Evolutionary conservation across 2,797 vertebrate genomes (phyloP), one percentile per base, ranked within the genome.

Genomic region (Saguinus oedipus): DNA sequence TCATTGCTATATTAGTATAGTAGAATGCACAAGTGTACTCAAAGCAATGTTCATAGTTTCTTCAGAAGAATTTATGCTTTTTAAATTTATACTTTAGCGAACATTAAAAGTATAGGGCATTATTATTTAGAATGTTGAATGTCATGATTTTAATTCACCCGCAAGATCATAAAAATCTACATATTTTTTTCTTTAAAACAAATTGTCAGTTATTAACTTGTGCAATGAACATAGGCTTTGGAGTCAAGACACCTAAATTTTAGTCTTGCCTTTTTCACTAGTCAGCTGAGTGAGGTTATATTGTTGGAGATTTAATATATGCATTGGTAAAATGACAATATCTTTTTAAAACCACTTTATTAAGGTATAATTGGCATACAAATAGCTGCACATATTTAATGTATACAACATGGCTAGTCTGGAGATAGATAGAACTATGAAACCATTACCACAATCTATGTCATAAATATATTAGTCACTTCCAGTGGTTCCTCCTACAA

Each of bases 281-380:
- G 59, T 85, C 22, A 90, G 7, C 30, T 53, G 20, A 83, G 5
- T 57, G 59, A 87, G 20, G 15, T 87, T 92, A 81, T 27, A 7
- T 57, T 68, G 48, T 93, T 79, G 9, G 39, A 89, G 39, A 20
- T 93, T 96, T 91, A 64, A 50, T 72, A 90, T 92, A 42, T 91
- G 6, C 48, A 26, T 81, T 46, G 82, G 15, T 92, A 61, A 44
- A 93, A 81, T 91, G 27, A n/a, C 30, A 13, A 24, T 70, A 36
- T 4, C 48, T 7, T 88, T 74, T 80, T 15, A 22, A 80, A 55
- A 36, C 4, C 36, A 93, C n/a, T 68, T 68, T n/a, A n/a, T 53
- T 76, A 46, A 39, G 59, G 19, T 27, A 9, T 68, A 19, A 33
- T 7, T 46, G 75, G 70, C 24, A 72, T 55, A 30, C 42, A 27